Base-by-base conservation (phyloP, 35 echinoderm and acorn worm species). In the Diadema setosum region DNA sequence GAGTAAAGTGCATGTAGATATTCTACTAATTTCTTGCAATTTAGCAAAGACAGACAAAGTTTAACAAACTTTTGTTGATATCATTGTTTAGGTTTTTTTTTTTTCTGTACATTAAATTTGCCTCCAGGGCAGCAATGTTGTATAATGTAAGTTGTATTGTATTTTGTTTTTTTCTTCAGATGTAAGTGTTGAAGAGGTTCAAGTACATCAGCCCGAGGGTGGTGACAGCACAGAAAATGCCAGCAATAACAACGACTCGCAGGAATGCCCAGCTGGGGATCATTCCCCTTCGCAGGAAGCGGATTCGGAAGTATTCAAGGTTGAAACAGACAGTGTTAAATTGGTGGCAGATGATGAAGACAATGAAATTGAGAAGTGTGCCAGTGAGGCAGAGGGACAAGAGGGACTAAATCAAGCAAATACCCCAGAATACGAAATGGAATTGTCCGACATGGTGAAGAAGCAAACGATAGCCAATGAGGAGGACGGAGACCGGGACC, bases 401-500 rank as follows among this genome's bases (percentile, higher is more conserved):
- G 57, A 18, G 16, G 87, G 76, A 80, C 76, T 89, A 24, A 39
- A 39, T 24, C 46, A 81, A 39, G 61, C 69, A 25, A 44, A 89
- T 56, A 89, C 87, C 74, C 87, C 87, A 20, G 73, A 89, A 36
- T 82, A 82, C 57, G 87, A 89, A 89, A 49, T 55, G 49, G 74
- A 91, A 57, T 31, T 90, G 56, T 14, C 88, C 41, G 84, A 84
- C 35, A 84, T 90, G 78, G 58, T 65, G 42, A 41, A 70, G 81
- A 34, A 83, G 26, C 78, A 90, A 60, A 41, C 84, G 18, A 5
- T 73, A 46, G 37, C 40, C 35, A 65, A 64, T 87, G 84, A 87
- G 39, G 61, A 82, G 20, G 48, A 23, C 55, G 88, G 75, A 32
- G 82, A 91, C 20, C 48, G 30, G 20, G 65, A 81, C 65, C 55